Percentiles rank a stretch among this genome's conserved stretches.
Conservation (phyloP, 2,113 vertebrate species). For the Chloroceryle aenea region DNA sequence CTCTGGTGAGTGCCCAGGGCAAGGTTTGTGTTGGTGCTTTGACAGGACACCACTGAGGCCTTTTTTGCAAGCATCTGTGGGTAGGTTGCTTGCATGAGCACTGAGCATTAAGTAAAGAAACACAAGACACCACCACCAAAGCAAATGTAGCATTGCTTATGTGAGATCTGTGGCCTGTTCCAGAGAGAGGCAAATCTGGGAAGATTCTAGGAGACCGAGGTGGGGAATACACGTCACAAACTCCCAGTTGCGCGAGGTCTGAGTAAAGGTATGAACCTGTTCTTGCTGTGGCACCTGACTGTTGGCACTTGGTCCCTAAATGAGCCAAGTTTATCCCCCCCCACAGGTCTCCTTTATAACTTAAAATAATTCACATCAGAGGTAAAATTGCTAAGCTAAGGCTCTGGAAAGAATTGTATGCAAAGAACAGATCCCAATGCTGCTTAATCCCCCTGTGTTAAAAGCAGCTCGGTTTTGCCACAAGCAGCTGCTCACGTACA, state of each 20-base stretch:
- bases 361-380: not conserved
- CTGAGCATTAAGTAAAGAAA: not conserved
- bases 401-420: not conserved
- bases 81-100: not conserved
- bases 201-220: not conserved
- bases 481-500: too few species aligned
- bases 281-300: not conserved
- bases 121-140: not conserved
- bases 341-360: not conserved
- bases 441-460: not conserved
- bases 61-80: not conserved
- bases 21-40: not conserved
- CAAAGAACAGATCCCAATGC: not conserved
- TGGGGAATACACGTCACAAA: not conserved
- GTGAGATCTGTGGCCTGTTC: not conserved
- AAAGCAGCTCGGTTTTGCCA: not conserved
- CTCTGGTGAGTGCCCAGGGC: not conserved
- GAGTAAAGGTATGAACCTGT: not conserved
- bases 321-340: not conserved
- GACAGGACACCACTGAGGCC: not conserved
- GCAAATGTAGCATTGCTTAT: not conserved
- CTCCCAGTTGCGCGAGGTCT: not conserved
- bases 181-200: not conserved
- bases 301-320: accelerated
- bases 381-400: not conserved